Conservation (phyloP, 2,888 invertebrate species). For the Aethes cnicana region DNA sequence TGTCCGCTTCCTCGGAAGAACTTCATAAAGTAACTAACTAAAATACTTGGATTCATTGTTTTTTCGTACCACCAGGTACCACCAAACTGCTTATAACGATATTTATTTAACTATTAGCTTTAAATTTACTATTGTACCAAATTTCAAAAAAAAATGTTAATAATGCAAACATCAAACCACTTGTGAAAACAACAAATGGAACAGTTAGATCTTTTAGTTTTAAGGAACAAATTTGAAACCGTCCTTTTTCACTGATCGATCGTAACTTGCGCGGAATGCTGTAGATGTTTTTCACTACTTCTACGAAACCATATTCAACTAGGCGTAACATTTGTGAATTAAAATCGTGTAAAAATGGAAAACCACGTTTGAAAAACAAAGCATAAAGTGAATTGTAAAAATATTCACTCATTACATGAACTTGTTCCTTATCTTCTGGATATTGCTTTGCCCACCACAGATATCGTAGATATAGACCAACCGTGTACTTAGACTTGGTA, state of each 20-base stretch:
- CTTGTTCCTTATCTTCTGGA: not conserved
- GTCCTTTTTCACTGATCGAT: not conserved
- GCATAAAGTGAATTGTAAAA: constrained; percentile 15
- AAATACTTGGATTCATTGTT: no score
- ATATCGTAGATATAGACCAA: constrained; percentile 4
- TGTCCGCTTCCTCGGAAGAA: no score
- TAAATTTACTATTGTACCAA: not conserved
- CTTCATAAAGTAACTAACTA: no score
- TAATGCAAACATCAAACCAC: constrained; percentile 5
- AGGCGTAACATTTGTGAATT: constrained; percentile 9
- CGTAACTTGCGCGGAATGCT: not conserved
- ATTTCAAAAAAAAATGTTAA: constrained; percentile 21
- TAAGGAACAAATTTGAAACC: constrained; percentile 2
- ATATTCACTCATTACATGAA: constrained; percentile 25
- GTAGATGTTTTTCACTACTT: not conserved
- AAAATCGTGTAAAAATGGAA: constrained; percentile 19
- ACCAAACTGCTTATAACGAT: no score
- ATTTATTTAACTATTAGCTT: no score
- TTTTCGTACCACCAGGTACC: no score
- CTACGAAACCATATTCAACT: constrained; percentile 28
- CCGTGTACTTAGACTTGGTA: constrained; percentile 14
- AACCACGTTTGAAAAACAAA: constrained; percentile 29
- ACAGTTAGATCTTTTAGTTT: constrained; percentile 15
- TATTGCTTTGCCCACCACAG: constrained; percentile 18
- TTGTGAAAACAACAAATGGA: constrained; percentile 7